Base-by-base conservation (phyloP, 2,797 vertebrate genomes). In the Onychomys arenicola region DNA sequence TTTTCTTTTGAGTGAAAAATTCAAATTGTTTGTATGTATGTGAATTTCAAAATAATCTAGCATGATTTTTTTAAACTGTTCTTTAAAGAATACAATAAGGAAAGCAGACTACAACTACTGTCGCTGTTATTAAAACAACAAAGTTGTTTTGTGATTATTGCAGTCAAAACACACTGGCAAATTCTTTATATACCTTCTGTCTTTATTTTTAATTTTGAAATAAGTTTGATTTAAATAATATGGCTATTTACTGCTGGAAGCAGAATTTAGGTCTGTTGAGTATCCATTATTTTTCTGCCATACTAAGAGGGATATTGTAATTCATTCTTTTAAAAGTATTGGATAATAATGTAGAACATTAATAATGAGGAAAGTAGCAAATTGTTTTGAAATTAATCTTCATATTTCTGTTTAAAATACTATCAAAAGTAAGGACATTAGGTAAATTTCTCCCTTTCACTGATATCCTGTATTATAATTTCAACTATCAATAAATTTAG, bases 401-500 rank as follows among this genome's bases (percentile, higher is more conserved):
- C 40, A 89, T 73, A 71, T 80, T 95, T 73, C 87, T 97, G 52
- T 80, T 97, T 65, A 69, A 69, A 67, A n/a, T 69, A 69, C 17
- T 69, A n/a, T 81, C 90, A 57, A 49, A 97, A 97, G 23, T 90
- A 32, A 96, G 57, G 40, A 96, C 43, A 91, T 95, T 95, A 83
- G 52, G 65, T 93, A 92, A 86, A 97, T 81, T 49, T 49, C 88
- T 82, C 93, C 46, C 6, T 76, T 95, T 73, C n/a, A 81, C 80
- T 97, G 43, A 86, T 69, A 90, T 75, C 77, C 2, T 6, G 69
- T 84, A 96, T 65, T 71, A 61, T 94, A 97, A 97, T 95, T 96
- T 98, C 85, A 97, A 81, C 17, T 46, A 90, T 93, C 34, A 97
- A 81, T 95, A 97, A 32, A 23, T 89, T 96, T 96, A 89, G 90